Evolutionary conservation across 2,888 invertebrate species (phyloP).

Genomic region (Microchrysa polita): DNA sequence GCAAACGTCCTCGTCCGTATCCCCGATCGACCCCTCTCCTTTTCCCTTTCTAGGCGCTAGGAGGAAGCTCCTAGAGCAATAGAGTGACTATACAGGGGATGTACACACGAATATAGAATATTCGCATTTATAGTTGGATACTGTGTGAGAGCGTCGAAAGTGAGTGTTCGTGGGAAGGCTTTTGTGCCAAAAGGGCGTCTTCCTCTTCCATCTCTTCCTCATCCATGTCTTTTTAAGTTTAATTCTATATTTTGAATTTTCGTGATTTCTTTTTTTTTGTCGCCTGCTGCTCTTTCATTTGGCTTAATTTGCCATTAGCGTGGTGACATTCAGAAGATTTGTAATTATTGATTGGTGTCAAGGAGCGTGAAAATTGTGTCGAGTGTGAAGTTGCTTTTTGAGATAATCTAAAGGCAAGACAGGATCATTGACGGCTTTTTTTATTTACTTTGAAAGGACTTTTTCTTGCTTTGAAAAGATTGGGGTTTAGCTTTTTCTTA

Average conservation of each 20-base stretch:
- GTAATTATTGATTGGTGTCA: conserved; percentile 7
- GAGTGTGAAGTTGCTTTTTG: neutral
- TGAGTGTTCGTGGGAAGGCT: conserved; percentile 14
- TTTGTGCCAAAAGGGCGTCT: conserved; percentile 21
- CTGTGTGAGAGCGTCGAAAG: conserved; percentile 27
- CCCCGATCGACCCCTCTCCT: neutral
- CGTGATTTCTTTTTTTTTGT: neutral
- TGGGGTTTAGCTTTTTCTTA: no score
- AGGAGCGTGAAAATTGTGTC: conserved; percentile 3
- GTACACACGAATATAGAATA: neutral
- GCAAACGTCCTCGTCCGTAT: conserved; percentile 18
- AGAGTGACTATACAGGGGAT: no score
- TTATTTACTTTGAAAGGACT: no score
- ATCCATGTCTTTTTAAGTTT: neutral
- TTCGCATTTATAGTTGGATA: neutral
- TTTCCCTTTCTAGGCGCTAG: neutral
- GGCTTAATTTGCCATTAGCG: neutral
- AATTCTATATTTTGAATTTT: conserved; percentile 15
- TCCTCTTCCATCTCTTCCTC: conserved; percentile 3
- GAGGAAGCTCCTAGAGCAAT: neutral
- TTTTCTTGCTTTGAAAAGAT: no score
- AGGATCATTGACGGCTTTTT: no score
- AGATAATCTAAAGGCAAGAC: no score
- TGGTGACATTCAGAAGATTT: neutral
- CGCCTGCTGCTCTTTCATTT: neutral